phyloP scores from a whole-genome alignment of 2,888 invertebrate species.

The Zele albiditarsus region DNA sequence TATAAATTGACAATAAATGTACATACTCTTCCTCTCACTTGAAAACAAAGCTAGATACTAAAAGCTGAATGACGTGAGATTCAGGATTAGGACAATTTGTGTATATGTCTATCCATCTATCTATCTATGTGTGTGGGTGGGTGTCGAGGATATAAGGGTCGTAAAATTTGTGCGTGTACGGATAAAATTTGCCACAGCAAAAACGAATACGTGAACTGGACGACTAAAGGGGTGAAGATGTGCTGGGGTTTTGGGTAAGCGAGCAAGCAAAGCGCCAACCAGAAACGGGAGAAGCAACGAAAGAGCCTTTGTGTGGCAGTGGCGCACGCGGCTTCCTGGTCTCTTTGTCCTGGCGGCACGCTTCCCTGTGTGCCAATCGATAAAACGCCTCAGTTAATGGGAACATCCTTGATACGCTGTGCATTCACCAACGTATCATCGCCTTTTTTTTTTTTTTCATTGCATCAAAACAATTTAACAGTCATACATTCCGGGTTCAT shows the following conservation, averaged over 20 bases:
- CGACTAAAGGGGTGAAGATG: slow-evolving; percentile 24
- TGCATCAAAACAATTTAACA: not conserved
- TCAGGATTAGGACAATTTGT: slow-evolving; percentile 10
- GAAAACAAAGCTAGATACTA: not conserved
- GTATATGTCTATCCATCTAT: not conserved
- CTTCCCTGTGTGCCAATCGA: slow-evolving; percentile 61
- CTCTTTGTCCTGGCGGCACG: slow-evolving; percentile 64
- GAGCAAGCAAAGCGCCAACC: slow-evolving; percentile 12
- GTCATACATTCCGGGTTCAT: not conserved
- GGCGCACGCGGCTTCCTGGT: slow-evolving; percentile 62
- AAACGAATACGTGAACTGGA: not conserved
- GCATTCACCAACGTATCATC: slow-evolving; percentile 39
- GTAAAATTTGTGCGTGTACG: not conserved
- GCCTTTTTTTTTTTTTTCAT: slow-evolving; percentile 13
- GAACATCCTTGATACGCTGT: slow-evolving; percentile 48
- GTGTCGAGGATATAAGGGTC: not conserved
- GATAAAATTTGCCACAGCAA: not conserved
- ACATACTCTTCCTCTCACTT: not conserved
- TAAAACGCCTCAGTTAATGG: slow-evolving; percentile 60
- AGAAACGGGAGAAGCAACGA: slow-evolving; percentile 38
- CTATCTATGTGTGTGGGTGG: not conserved
- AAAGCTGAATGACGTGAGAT: slow-evolving; percentile 21
- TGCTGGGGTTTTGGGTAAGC: not conserved
- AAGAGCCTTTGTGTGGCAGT: slow-evolving; percentile 62
- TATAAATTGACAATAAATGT: not conserved